Conservation (phyloP, 1,140 invertebrate species). For the Muscidifurax raptorellus region DNA sequence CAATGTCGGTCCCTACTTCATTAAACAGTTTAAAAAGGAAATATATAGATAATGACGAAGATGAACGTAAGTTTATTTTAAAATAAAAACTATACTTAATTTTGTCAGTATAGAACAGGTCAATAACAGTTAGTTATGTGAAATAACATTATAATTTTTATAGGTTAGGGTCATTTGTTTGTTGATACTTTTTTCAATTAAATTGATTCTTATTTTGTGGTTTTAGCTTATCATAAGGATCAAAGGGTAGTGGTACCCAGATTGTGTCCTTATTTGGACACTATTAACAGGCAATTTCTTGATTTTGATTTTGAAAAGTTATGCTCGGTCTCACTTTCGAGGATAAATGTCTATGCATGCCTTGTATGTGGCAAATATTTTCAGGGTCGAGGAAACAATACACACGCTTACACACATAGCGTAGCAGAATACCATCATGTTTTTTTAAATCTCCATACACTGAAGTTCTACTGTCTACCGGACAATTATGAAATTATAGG, state of each 20-base stretch:
- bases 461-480: constrained; percentile 99
- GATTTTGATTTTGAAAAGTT: constrained; percentile 99
- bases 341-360: constrained; percentile 99
- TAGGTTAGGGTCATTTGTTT: constrained; percentile 52
- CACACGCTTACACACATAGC: constrained; percentile 99
- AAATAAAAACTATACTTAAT: background rate
- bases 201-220: constrained; percentile 33
- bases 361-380: constrained; percentile 99
- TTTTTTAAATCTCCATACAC: constrained; percentile 96
- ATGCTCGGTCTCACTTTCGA: constrained; percentile 97
- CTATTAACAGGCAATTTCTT: constrained; percentile 96
- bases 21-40: constrained; percentile 60
- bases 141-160: background rate
- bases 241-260: constrained; percentile 66
- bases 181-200: constrained; percentile 16
- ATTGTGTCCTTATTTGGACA: constrained; percentile 95
- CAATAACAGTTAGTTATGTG: background rate
- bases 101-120: constrained; percentile 36
- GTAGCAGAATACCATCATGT: constrained; percentile 98
- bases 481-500: constrained; percentile 99
- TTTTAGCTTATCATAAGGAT: constrained; percentile 51
- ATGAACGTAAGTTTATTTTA: constrained; percentile 58
- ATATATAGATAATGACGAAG: constrained; percentile 57
- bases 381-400: constrained; percentile 97
- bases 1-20: constrained; percentile 16